Percentiles rank a stretch among this genome's conserved stretches.
These are phyloP conservation scores for Lepidostoma basale DNA, from an alignment of 1,140 invertebrate species.

Conservation along the genomic window DNA sequence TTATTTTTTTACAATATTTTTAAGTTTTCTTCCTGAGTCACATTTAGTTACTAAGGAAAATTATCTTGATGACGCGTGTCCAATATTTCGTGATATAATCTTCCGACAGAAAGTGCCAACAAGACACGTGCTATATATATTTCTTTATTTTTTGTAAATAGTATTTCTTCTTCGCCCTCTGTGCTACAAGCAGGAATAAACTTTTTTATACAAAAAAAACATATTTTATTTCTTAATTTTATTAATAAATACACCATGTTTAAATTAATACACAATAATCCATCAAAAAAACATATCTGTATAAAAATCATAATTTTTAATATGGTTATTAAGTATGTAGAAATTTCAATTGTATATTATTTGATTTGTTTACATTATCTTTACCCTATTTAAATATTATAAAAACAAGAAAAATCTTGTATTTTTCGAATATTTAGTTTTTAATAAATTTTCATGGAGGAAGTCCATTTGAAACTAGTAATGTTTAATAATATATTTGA, in stretches of 20 bases:
- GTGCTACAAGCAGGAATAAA: constrained; percentile 33
- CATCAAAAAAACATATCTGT: not conserved
- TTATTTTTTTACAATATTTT: constrained; percentile 9
- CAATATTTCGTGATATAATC: not conserved
- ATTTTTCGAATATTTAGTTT: no score
- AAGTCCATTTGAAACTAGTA: no score
- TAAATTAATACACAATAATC: not conserved
- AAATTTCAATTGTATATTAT: not conserved
- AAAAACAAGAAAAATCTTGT: no score
- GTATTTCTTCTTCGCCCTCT: not conserved
- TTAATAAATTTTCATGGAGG: no score
- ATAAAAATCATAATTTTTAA: not conserved
- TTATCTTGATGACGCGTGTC: not conserved
- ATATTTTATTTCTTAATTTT: not conserved
- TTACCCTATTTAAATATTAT: not conserved
- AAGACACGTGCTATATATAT: not conserved
- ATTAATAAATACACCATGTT: not conserved
- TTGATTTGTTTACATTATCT: not conserved
- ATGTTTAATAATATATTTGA: no score
- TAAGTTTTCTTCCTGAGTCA: constrained; percentile 4
- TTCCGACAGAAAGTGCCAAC: not conserved
- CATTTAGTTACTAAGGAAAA: not conserved
- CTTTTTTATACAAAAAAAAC: constrained; percentile 13
- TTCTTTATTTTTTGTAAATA: constrained; percentile 32
- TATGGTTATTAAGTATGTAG: not conserved